A percentile compares a stretch with the other conserved stretches of the same genome.
phyloP scores from a whole-genome alignment of 2,113 vertebrate genomes.

The Vidua macroura region DNA sequence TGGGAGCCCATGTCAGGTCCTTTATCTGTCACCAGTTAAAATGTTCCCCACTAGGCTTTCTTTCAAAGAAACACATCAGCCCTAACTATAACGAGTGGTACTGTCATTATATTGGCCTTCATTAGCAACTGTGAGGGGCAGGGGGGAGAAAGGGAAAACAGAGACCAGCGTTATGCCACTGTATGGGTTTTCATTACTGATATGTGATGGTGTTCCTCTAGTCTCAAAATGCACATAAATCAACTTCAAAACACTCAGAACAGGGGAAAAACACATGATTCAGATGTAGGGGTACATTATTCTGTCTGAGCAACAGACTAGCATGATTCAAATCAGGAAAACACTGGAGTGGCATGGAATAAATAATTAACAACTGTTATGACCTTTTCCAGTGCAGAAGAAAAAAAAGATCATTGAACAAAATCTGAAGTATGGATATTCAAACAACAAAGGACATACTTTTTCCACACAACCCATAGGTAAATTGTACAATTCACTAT shows the following conservation, averaged over 20 bases:
- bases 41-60: background rate
- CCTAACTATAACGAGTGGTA: background rate
- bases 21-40: background rate
- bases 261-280: background rate
- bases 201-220: background rate
- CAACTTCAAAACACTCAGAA: background rate
- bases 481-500: background rate
- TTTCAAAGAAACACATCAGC: background rate
- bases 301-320: background rate
- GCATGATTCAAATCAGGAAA: background rate
- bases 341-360: background rate
- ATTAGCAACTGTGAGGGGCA: background rate
- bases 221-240: background rate
- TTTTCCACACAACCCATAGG: background rate
- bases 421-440: background rate
- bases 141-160: background rate
- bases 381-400: background rate
- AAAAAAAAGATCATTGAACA: background rate
- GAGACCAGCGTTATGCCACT: background rate
- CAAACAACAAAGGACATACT: background rate
- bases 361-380: background rate
- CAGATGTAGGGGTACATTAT: background rate
- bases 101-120: background rate
- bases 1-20: background rate
- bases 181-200: background rate